phyloP scores from a whole-genome alignment of 1,140 invertebrate species.

The Aphaenogaster ashmeadi region DNA sequence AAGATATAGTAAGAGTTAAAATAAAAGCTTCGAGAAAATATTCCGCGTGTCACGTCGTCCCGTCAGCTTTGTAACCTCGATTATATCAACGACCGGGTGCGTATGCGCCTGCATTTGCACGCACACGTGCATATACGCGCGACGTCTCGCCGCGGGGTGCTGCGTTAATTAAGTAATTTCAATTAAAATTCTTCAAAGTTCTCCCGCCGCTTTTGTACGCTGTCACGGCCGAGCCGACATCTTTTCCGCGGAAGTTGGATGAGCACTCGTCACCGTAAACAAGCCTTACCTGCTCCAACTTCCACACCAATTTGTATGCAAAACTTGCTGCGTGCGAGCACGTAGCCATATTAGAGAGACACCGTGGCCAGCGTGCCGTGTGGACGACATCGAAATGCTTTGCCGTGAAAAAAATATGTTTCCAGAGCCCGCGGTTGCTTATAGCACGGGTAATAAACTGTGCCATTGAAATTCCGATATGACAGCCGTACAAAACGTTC shows the following conservation, averaged over 20 bases:
- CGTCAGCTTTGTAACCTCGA: constrained; percentile 31
- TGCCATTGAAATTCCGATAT: constrained; percentile 13
- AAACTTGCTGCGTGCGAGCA: constrained; percentile 66
- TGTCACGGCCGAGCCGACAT: constrained; percentile 49
- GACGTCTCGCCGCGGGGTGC: constrained; percentile 7
- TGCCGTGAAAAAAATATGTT: constrained; percentile 13
- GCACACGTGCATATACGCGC: background rate
- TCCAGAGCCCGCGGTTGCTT: background rate
- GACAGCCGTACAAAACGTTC: background rate
- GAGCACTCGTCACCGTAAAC: constrained; percentile 75
- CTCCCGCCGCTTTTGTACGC: constrained; percentile 60
- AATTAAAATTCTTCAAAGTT: constrained; percentile 79
- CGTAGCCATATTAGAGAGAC: constrained; percentile 56
- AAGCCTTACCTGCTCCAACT: constrained; percentile 60
- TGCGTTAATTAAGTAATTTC: constrained; percentile 79
- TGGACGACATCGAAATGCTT: constrained; percentile 34
- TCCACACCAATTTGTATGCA: constrained; percentile 74
- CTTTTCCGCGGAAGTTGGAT: constrained; percentile 66
- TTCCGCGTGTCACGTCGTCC: background rate
- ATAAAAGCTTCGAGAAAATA: constrained; percentile 1
- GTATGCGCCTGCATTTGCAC: constrained; percentile 56
- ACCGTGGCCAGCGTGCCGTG: background rate
- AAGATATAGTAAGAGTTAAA: background rate
- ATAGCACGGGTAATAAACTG: background rate
- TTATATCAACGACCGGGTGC: constrained; percentile 61